A percentile compares a stretch with the other conserved stretches of the same genome.
phyloP scores from a whole-genome alignment of 2,113 vertebrate genomes.

The Picathartes gymnocephalus region DNA sequence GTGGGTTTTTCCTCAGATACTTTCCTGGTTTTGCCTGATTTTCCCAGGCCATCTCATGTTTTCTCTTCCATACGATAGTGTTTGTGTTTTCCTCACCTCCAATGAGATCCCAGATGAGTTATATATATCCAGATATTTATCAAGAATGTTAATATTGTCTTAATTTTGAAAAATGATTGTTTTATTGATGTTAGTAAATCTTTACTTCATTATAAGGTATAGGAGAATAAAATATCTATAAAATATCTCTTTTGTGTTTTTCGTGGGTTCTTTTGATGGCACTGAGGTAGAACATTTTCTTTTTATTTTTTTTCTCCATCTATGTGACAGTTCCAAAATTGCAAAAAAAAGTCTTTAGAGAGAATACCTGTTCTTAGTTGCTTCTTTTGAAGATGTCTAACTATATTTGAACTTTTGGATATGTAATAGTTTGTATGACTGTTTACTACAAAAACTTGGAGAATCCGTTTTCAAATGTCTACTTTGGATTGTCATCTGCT shows the following conservation, averaged over 20 bases:
- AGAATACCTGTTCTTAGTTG: not conserved
- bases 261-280: accelerated
- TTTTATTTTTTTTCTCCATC: too few species aligned
- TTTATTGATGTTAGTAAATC: not conserved
- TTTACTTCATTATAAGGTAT: not conserved
- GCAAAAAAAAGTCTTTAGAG: not conserved
- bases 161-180: not conserved
- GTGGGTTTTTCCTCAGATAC: not conserved
- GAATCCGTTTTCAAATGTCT: not conserved
- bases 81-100: not conserved
- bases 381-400: not conserved
- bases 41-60: not conserved
- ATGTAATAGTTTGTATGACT: not conserved
- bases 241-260: not conserved
- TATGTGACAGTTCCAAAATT: not conserved
- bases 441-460: not conserved
- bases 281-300: not conserved
- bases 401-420: not conserved
- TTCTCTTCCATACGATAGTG: not conserved
- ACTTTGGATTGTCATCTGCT: not conserved
- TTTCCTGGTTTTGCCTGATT: not conserved
- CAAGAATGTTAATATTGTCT: not conserved
- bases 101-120: not conserved
- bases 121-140: not conserved
- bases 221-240: not conserved